Evolutionary conservation across 2,888 invertebrate genomes (phyloP).

Genomic region (Pyrrhia umbra): DNA sequence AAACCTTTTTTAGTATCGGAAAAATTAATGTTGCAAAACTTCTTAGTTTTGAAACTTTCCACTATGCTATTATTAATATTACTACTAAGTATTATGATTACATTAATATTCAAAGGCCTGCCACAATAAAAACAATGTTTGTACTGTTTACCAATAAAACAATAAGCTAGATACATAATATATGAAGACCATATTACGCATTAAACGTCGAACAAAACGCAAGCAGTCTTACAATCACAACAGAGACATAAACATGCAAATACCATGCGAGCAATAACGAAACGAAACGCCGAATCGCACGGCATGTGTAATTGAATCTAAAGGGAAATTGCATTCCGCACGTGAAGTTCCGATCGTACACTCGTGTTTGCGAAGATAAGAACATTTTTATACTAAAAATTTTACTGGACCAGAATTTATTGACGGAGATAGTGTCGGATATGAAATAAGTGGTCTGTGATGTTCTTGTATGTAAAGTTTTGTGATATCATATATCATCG

Average conservation of each 20-base stretch:
- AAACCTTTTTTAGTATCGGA: no score
- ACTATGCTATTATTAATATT: no score
- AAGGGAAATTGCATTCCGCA: constrained; percentile 81
- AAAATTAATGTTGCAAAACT: no score
- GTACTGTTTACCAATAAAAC: no score
- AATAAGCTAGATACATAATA: no score
- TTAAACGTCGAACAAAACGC: constrained; percentile 42
- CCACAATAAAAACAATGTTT: no score
- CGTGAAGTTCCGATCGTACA: constrained; percentile 69
- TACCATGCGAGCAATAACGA: constrained; percentile 65
- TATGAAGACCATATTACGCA: constrained; percentile 9
- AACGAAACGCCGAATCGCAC: constrained; percentile 71
- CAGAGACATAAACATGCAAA: constrained; percentile 75
- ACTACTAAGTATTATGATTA: no score
- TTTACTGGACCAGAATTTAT: constrained; percentile 51
- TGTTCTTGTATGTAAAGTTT: constrained; percentile 44
- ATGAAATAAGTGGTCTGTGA: constrained; percentile 28
- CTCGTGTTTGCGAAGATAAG: constrained; percentile 63
- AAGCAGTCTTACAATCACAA: constrained; percentile 54
- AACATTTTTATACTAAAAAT: constrained; percentile 48
- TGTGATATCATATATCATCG: constrained; percentile 39
- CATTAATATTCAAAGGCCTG: no score
- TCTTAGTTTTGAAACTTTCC: no score
- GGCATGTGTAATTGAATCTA: constrained; percentile 79
- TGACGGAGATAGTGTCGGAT: constrained; percentile 30